phyloP scores from a whole-genome alignment of 2,888 invertebrate species.

The Drosophila kokeensis region DNA sequence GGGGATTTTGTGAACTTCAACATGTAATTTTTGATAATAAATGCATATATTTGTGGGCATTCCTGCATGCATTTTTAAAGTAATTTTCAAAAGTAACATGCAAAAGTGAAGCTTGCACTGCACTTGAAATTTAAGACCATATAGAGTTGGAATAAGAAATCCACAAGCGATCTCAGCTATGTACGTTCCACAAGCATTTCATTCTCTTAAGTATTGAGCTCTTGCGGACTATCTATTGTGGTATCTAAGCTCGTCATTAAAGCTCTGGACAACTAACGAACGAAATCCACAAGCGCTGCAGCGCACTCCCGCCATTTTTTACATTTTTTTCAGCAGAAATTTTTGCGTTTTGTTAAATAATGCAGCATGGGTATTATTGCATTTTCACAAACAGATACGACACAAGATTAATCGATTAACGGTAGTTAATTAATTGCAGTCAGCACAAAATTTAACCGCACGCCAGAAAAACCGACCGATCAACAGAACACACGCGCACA shows the following conservation, averaged over 20 bases:
- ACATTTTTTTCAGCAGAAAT: neutral
- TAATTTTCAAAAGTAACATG: neutral
- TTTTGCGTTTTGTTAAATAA: neutral
- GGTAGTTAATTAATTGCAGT: neutral
- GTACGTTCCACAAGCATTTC: constrained; percentile 80
- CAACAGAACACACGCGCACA: neutral
- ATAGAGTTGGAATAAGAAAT: constrained; percentile 50
- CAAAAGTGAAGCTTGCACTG: neutral
- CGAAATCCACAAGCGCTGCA: neutral
- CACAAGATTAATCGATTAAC: neutral
- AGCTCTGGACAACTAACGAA: neutral
- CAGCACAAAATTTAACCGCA: neutral
- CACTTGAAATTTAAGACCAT: neutral
- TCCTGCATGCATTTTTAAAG: constrained; percentile 25
- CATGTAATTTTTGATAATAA: constrained; percentile 22
- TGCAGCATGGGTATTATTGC: neutral
- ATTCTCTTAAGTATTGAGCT: constrained; percentile 14
- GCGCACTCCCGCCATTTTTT: neutral
- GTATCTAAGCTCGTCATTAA: neutral
- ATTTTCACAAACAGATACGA: neutral
- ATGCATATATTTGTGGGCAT: neutral
- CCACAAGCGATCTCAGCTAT: constrained; percentile 49
- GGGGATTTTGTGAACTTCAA: constrained; percentile 32
- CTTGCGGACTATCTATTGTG: neutral
- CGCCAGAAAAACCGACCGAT: neutral